Evolutionary conservation across 2,113 vertebrate species (phyloP).

Genomic region (Toxostoma redivivum): DNA sequence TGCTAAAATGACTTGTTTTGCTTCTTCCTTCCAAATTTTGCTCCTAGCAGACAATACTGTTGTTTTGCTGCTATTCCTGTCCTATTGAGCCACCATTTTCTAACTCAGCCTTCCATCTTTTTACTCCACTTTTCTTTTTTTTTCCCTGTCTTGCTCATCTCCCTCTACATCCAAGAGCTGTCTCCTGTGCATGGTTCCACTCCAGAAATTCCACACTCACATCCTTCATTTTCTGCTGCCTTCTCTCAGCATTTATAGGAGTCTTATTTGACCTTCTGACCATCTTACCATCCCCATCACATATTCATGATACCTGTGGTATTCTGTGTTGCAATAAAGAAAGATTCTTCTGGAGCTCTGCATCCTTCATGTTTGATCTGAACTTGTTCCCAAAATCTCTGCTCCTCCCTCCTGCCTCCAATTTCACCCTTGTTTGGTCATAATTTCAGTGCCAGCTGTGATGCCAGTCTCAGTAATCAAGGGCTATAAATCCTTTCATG

Average conservation of each 20-base stretch:
- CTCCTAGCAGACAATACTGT: not conserved
- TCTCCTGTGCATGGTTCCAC: not conserved
- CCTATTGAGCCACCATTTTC: not conserved
- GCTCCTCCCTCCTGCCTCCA: not conserved
- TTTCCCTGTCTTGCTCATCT: not conserved
- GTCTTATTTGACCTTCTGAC: not conserved
- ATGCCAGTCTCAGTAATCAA: not conserved
- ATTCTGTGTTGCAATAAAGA: not conserved
- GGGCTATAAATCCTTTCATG: not conserved
- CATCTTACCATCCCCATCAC: not conserved
- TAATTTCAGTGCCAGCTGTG: not conserved
- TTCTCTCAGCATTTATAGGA: not conserved
- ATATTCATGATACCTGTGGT: not conserved
- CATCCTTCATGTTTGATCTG: not conserved
- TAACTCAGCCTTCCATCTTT: not conserved
- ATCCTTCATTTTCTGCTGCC: not conserved
- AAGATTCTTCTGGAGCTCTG: not conserved
- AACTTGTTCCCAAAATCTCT: not conserved
- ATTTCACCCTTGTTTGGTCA: not conserved
- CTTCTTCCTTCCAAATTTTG: not conserved
- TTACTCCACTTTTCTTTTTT: not conserved
- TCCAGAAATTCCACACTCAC: not conserved
- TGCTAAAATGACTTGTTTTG: not conserved
- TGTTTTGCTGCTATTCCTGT: not conserved
- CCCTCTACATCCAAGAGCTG: not conserved